Evolutionary conservation across 2,797 vertebrate species (phyloP).

Genomic region (Benthosema pterotum): DNA sequence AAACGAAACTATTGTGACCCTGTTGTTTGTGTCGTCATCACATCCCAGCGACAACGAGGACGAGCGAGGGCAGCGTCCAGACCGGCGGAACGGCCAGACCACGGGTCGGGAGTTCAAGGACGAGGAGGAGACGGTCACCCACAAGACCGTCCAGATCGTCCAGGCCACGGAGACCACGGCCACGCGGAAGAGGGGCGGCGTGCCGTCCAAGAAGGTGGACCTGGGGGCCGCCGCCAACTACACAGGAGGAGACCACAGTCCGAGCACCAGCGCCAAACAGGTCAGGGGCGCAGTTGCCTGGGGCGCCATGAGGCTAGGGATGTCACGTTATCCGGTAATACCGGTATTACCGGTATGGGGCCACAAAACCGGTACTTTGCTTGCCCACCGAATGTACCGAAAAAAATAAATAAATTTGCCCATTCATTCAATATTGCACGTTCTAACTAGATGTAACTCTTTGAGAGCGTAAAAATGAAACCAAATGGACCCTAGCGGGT

Average conservation of each 20-base stretch:
- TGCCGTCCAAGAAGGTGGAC: slow-evolving; percentile 94
- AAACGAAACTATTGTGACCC: too few relatives aligned
- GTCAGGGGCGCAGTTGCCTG: too few relatives aligned
- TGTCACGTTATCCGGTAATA: too few relatives aligned
- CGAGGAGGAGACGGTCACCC: slow-evolving; percentile 94
- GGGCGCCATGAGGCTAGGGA: too few relatives aligned
- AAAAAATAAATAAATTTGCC: too few relatives aligned
- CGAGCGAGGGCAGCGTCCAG: slow-evolving; percentile 76
- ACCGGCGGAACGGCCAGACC: slow-evolving; percentile 76
- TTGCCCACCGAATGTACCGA: too few relatives aligned
- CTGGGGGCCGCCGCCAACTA: slow-evolving; percentile 95
- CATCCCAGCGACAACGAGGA: slow-evolving; percentile 92
- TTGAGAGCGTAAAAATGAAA: too few relatives aligned
- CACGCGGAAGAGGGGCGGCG: slow-evolving; percentile 89
- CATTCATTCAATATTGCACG: too few relatives aligned
- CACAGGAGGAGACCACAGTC: slow-evolving; percentile 88
- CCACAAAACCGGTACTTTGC: too few relatives aligned
- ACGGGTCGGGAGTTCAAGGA: slow-evolving; percentile 93
- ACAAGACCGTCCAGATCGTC: slow-evolving; percentile 92
- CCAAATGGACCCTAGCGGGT: too few relatives aligned
- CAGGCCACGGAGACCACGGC: slow-evolving; percentile 95
- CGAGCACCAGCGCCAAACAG: slow-evolving; percentile 79
- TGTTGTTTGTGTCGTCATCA: slow-evolving; percentile 8
- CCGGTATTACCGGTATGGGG: too few relatives aligned
- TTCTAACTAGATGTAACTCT: too few relatives aligned